Percentiles rank a stretch among this genome's conserved stretches.
phyloP scores from a whole-genome alignment of 2,888 invertebrate genomes.

The Julus scanicus region DNA sequence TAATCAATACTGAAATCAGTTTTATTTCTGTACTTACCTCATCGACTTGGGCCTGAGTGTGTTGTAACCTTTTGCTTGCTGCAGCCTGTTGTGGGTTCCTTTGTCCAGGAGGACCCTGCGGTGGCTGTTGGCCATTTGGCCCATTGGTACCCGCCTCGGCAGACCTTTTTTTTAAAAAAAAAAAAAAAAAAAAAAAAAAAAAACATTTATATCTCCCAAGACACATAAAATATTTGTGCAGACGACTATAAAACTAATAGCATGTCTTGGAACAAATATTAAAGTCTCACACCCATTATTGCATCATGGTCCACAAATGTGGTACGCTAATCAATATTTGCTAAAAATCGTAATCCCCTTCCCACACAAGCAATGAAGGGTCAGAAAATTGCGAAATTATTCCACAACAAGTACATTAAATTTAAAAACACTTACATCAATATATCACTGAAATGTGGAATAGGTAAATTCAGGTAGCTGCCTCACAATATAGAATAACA shows the following conservation, averaged over 20 bases:
- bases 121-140: conserved; percentile 63
- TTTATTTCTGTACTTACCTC: conserved; percentile 67
- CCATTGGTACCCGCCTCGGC: conserved; percentile 58
- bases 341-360: no score
- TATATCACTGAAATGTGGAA: not conserved
- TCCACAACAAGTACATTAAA: not conserved
- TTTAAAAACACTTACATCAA: not conserved
- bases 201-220: no score
- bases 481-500: not conserved
- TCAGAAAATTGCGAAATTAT: no score
- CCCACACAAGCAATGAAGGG: no score
- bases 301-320: no score
- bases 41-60: conserved; percentile 87
- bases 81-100: conserved; percentile 85
- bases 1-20: not conserved
- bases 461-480: not conserved
- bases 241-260: no score
- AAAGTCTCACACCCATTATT: no score
- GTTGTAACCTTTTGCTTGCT: conserved; percentile 83
- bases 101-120: conserved; percentile 77
- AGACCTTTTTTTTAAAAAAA: conserved; percentile 56
- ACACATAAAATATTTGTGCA: no score
- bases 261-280: no score
- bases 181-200: not conserved
- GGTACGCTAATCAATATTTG: no score